Conservation (phyloP, 1,140 invertebrate species). For the Amyelois transitella region DNA sequence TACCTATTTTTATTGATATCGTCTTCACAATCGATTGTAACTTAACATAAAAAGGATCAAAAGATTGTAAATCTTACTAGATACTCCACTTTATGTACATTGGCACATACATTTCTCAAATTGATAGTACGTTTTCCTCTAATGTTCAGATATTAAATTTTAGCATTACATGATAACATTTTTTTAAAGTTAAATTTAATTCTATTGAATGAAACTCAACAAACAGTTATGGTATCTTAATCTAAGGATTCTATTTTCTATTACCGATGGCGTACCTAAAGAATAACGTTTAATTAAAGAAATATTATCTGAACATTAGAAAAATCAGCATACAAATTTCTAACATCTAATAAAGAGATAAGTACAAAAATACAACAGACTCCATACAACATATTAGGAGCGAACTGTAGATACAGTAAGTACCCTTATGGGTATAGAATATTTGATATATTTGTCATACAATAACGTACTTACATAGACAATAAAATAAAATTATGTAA, state of each 20-base stretch:
- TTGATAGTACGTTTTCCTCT: constrained; percentile 9
- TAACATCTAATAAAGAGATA: constrained; percentile 5
- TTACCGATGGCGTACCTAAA: no score
- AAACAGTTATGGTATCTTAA: no score
- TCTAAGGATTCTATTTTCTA: no score
- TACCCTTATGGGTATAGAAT: background rate
- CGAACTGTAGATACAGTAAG: background rate
- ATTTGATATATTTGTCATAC: background rate
- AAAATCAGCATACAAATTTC: background rate
- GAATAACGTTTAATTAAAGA: no score
- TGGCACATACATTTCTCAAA: constrained; percentile 45
- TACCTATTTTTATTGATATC: background rate
- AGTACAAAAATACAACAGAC: constrained; percentile 19
- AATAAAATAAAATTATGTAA: constrained; percentile 25
- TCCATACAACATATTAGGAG: background rate
- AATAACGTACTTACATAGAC: background rate
- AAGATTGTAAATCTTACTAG: background rate
- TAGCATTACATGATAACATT: no score
- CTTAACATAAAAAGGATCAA: background rate
- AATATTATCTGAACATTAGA: background rate
- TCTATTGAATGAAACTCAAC: no score
- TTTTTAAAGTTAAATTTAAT: no score
- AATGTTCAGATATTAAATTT: background rate
- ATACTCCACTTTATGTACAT: constrained; percentile 27
- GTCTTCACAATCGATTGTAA: background rate